Evolutionary conservation across 2,113 vertebrate genomes (phyloP).

Genomic region (Tonatia bakeri): DNA sequence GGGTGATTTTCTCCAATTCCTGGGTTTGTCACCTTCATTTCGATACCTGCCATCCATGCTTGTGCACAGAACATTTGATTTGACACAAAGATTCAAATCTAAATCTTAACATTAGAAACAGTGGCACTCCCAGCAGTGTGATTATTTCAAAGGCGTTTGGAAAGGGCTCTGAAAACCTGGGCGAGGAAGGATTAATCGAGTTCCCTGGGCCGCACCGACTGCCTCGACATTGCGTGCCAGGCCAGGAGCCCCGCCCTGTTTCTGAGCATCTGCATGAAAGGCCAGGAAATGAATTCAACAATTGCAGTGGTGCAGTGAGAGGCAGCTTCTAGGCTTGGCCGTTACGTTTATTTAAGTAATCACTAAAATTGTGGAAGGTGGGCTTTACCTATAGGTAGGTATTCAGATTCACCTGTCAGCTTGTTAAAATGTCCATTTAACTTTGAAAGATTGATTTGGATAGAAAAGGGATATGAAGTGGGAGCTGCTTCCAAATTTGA

Average conservation of each 20-base stretch:
- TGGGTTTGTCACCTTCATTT: conserved; percentile 44
- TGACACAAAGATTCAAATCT: conserved; percentile 32
- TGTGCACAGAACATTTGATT: background rate
- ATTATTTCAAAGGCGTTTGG: background rate
- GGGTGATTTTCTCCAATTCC: background rate
- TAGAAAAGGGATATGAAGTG: background rate
- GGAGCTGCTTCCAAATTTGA: conserved; percentile 32
- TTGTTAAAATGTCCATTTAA: conserved; percentile 8
- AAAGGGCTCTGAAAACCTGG: background rate
- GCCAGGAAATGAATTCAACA: conserved; percentile 40
- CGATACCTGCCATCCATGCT: background rate
- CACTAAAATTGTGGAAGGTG: background rate
- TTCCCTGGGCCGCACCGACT: conserved; percentile 40
- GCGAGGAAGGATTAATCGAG: background rate
- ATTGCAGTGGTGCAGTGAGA: conserved; percentile 55
- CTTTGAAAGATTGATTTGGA: conserved; percentile 26
- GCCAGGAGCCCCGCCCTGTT: conserved; percentile 71
- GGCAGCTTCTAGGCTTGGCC: background rate
- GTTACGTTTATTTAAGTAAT: background rate
- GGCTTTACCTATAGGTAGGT: background rate
- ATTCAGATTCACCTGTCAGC: background rate
- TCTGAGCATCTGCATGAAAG: conserved; percentile 69
- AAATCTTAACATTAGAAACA: background rate
- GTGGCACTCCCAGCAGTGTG: background rate
- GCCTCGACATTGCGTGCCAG: background rate